A percentile compares a stretch with the other conserved stretches of the same genome.
phyloP scores from a whole-genome alignment of 1,140 invertebrate genomes.

The Neocloeon triangulifer region DNA sequence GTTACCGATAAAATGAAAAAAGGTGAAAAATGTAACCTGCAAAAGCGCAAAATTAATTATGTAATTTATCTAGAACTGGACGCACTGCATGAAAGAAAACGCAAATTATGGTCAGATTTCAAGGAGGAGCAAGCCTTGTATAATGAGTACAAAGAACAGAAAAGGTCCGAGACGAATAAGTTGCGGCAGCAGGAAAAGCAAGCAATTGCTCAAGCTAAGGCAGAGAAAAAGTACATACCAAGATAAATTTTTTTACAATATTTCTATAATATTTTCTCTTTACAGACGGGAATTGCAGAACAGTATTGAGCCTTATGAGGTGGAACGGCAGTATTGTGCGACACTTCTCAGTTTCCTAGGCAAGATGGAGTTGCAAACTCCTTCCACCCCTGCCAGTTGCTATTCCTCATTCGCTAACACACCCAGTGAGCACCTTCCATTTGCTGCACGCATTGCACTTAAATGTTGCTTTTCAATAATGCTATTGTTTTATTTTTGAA shows the following conservation, averaged over 20 bases:
- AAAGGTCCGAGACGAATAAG: conserved; percentile 12
- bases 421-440: too few relatives aligned
- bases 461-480: too few relatives aligned
- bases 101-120: conserved; percentile 12
- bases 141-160: conserved; percentile 9
- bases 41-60: not conserved
- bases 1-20: too few relatives aligned
- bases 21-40: too few relatives aligned
- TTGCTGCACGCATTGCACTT: too few relatives aligned
- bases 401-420: too few relatives aligned
- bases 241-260: not conserved
- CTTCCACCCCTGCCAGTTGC: too few relatives aligned
- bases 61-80: conserved; percentile 14
- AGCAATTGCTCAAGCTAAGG: conserved; percentile 10
- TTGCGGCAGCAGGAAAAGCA: conserved; percentile 12
- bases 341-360: conserved; percentile 15
- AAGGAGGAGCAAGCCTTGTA: conserved; percentile 13
- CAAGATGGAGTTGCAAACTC: conserved; percentile 8
- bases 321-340: conserved; percentile 14
- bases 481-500: too few relatives aligned
- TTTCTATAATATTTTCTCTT: conserved; percentile 6
- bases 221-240: conserved; percentile 5
- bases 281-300: conserved; percentile 13
- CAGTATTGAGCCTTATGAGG: conserved; percentile 12
- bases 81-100: conserved; percentile 13